Conservation (phyloP, 2,113 vertebrate genomes). For the Sceloporus undulatus region DNA sequence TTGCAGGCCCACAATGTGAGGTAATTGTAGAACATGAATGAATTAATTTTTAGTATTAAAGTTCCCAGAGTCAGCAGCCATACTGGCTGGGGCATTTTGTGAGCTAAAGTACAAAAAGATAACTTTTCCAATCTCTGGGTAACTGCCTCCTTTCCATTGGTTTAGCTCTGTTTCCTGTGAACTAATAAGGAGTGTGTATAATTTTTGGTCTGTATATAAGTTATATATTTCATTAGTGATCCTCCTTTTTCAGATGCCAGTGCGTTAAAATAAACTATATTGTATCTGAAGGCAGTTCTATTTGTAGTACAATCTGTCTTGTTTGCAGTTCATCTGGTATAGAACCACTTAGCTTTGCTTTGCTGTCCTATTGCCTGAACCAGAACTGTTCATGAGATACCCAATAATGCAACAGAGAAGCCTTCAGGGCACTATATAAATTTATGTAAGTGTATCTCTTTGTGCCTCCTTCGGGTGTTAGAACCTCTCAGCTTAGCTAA, state of each 20-base stretch:
- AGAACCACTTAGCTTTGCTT: conserved; percentile 69
- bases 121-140: neutral
- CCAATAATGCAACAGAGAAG: conserved; percentile 62
- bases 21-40: too few species aligned
- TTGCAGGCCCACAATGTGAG: neutral
- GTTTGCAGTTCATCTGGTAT: conserved; percentile 50
- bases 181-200: neutral
- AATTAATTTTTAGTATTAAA: too few species aligned
- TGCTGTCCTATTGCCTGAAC: conserved; percentile 58
- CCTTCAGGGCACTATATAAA: conserved; percentile 75
- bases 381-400: conserved; percentile 66
- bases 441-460: conserved; percentile 77
- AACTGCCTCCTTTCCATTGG: neutral
- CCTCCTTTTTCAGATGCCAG: conserved; percentile 47
- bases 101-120: too few species aligned
- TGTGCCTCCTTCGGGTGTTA: conserved; percentile 74
- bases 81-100: too few species aligned
- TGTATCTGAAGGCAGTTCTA: conserved; percentile 30
- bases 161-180: neutral
- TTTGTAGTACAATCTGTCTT: conserved; percentile 43
- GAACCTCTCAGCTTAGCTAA: conserved; percentile 73
- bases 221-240: conserved; percentile 56
- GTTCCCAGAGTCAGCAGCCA: too few species aligned
- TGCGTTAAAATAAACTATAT: neutral
- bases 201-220: conserved; percentile 42